Evolutionary conservation across 2,797 vertebrate genomes (phyloP).

Genomic region (Babyrousa celebensis): DNA sequence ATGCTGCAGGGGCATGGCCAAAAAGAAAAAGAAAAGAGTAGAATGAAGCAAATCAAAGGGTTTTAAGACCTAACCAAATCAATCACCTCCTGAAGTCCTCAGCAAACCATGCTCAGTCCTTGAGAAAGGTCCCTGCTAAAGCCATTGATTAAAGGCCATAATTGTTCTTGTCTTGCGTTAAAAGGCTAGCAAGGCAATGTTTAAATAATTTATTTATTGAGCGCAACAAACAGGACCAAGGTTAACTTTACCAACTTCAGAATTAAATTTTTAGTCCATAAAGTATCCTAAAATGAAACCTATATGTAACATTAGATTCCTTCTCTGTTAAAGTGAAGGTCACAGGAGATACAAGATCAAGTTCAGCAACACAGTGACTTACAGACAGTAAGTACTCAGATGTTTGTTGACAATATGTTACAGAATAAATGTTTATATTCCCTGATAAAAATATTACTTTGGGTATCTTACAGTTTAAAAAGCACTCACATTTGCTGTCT

Average conservation of each 20-base stretch:
- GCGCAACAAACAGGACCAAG: slow-evolving; percentile 17
- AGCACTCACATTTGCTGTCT: neutral
- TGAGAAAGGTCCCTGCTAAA: slow-evolving; percentile 39
- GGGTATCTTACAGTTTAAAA: neutral
- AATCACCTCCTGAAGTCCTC: slow-evolving; percentile 54
- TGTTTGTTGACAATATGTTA: neutral
- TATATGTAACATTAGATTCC: neutral
- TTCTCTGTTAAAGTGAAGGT: slow-evolving; percentile 23
- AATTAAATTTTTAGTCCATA: slow-evolving; percentile 55
- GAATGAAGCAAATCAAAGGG: neutral
- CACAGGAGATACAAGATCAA: neutral
- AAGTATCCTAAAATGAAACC: neutral
- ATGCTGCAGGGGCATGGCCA: too few species aligned
- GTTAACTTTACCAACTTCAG: slow-evolving; percentile 47
- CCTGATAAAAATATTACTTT: neutral
- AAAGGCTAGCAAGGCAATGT: slow-evolving; percentile 37
- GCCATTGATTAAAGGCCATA: neutral
- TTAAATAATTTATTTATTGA: neutral
- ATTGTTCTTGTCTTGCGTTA: too few species aligned
- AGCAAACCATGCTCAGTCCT: neutral
- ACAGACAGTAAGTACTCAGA: neutral
- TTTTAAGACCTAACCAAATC: slow-evolving; percentile 62
- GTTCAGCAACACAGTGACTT: neutral
- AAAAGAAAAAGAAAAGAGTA: neutral
- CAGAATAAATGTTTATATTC: neutral